A percentile compares a stretch with the other conserved stretches of the same genome.
phyloP scores from a whole-genome alignment of 2,888 invertebrate species.

The Cybosia mesomella region DNA sequence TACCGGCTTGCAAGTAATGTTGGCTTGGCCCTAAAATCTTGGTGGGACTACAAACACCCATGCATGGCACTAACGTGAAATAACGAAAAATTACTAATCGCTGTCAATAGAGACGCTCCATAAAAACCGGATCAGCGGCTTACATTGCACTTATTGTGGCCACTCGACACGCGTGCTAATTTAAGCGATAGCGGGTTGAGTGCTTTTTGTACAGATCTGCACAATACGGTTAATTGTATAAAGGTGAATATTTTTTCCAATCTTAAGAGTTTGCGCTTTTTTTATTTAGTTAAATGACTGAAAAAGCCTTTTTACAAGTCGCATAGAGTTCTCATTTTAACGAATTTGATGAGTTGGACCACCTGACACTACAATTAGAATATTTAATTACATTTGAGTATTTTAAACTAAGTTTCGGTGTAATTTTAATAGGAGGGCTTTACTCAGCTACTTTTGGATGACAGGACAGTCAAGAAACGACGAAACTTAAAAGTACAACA shows the following conservation, averaged over 20 bases:
- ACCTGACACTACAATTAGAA: neutral
- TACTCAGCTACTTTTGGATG: too few relatives aligned
- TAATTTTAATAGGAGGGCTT: too few relatives aligned
- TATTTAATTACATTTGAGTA: neutral
- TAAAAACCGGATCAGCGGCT: constrained; percentile 28
- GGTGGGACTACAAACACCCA: too few relatives aligned
- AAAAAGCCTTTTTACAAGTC: neutral
- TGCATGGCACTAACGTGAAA: neutral
- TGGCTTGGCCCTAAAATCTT: too few relatives aligned
- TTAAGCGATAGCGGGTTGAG: constrained; percentile 44
- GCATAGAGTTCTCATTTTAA: neutral
- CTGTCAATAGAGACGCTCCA: constrained; percentile 22
- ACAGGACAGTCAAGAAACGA: too few relatives aligned
- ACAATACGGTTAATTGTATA: constrained; percentile 19
- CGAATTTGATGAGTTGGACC: neutral
- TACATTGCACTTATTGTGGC: constrained; percentile 42
- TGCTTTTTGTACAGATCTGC: constrained; percentile 30
- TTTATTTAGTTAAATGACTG: neutral
- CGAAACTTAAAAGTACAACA: too few relatives aligned
- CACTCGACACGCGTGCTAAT: constrained; percentile 47
- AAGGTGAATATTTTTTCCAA: constrained; percentile 8
- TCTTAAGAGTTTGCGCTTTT: neutral
- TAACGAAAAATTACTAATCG: constrained; percentile 21
- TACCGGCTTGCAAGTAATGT: too few relatives aligned
- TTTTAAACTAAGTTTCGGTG: too few relatives aligned